Base-by-base conservation (phyloP, 2,888 invertebrate species). In the Drosophila eohydei region DNA sequence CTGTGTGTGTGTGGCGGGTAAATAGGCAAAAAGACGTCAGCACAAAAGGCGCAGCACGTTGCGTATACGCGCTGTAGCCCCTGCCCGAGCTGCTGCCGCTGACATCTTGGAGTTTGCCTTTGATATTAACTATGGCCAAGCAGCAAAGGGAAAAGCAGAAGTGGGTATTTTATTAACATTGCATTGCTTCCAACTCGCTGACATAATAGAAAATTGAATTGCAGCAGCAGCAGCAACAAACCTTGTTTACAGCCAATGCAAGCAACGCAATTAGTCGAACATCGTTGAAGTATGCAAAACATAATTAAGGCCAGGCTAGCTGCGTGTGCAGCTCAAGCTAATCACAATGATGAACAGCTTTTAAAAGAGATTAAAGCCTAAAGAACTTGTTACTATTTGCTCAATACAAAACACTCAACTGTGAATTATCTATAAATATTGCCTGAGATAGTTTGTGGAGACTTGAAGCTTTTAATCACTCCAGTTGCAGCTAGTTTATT, bases 161-260 rank as follows among this genome's bases (percentile, higher is more conserved):
- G 11, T 9, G 7, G 28, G 14, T 48, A 73, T 79, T 88, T 86
- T 88, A 89, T 89, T 84, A 83, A 83, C 89, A 88, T 83, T 83
- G 85, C 83, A 89, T 68, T 89, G 83, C 83, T 74, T 78, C 74
- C 82, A 81, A 78, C 88, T 85, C 68, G 74, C 77, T 72, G 84
- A 81, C 86, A 89, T 81, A 86, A 87, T 87, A 77, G 80, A 87
- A 87, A 86, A 90, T 88, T 84, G 81, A 89, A 90, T 89, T 86
- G 90, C 89, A 7, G 46, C 11, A 38, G 16, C n/a, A n/a, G 16
- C 12, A 4, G 28, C 16, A 54, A 0, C 12, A 21, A 51, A 36
- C 50, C 59, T 51, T 65, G 65, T 65, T 78, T 65, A 78, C 48
- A 62, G 43, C 46, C 61, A 43, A 11, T 71, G 78, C 78, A 52